These are phyloP conservation scores for Zaprionus lachaisei DNA, from an alignment of 1,140 invertebrate species.

Conservation along the genomic window DNA sequence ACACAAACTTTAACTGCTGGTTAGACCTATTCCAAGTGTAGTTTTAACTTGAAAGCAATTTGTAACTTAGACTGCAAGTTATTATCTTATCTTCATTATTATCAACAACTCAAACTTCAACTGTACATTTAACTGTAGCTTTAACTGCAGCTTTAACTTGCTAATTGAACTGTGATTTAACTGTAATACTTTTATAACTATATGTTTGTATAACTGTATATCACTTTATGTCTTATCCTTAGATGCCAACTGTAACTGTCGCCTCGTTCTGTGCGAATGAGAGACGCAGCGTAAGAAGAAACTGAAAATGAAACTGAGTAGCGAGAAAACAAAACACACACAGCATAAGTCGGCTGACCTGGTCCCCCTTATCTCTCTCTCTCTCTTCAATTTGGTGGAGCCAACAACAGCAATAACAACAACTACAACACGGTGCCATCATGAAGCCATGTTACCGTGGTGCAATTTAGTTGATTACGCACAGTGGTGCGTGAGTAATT, in stretches of 20 bases:
- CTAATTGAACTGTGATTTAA: neutral
- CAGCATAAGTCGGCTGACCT: constrained; percentile 8
- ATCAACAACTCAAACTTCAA: neutral
- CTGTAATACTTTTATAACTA: constrained; percentile 12
- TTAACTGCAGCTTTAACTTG: neutral
- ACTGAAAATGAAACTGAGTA: constrained; percentile 6
- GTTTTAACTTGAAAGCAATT: too few species aligned
- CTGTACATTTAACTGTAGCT: neutral
- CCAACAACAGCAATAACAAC: constrained; percentile 16
- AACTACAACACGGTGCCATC: constrained; percentile 18
- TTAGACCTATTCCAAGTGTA: neutral
- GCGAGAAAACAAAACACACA: neutral
- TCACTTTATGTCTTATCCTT: neutral
- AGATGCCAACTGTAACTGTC: neutral
- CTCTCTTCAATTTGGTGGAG: constrained; percentile 1
- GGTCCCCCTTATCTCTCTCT: constrained; percentile 26
- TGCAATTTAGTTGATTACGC: constrained; percentile 28
- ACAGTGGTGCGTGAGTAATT: constrained; percentile 19
- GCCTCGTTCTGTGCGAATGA: constrained; percentile 21
- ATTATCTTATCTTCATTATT: too few species aligned
- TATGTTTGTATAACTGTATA: neutral
- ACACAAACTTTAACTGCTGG: neutral
- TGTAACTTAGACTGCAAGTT: neutral
- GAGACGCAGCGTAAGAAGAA: neutral
- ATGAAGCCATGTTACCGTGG: constrained; percentile 30